A percentile compares a stretch with the other conserved stretches of the same genome.
phyloP scores from a whole-genome alignment of 2,888 invertebrate genomes.

The Fragum whitleyi region DNA sequence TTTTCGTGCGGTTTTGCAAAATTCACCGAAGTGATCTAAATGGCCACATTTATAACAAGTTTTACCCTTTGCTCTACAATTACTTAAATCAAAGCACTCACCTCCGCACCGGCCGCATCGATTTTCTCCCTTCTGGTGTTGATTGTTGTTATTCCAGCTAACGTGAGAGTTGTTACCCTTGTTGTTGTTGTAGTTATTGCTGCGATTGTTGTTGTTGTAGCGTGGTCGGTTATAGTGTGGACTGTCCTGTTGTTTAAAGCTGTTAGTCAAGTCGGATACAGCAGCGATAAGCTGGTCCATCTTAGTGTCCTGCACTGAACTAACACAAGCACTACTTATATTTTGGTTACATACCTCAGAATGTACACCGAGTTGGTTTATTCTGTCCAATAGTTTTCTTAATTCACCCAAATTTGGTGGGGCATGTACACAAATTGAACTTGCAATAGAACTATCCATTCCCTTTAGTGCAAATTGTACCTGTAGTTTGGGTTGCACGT shows the following conservation, averaged over 20 bases:
- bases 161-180: too few species aligned
- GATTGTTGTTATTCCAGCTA: not conserved
- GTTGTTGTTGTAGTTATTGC: not conserved
- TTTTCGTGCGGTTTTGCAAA: not conserved
- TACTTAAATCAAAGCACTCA: not conserved
- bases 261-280: not conserved
- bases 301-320: not conserved
- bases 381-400: not conserved
- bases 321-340: not conserved
- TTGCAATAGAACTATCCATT: not conserved
- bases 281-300: not conserved
- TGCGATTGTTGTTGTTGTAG: constrained; percentile 1
- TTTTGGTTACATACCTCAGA: not conserved
- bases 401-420: not conserved
- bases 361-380: not conserved
- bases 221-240: not conserved
- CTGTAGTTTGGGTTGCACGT: not conserved
- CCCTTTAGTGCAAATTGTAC: constrained; percentile 4
- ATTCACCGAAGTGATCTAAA: constrained; percentile 10
- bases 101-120: constrained; percentile 20
- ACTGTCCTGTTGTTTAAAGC: not conserved
- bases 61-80: constrained; percentile 28
- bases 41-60: constrained; percentile 31
- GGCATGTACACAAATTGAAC: not conserved
- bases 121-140: not conserved